phyloP scores from a whole-genome alignment of 2,888 invertebrate genomes.

The Platycheirus rosarum region DNA sequence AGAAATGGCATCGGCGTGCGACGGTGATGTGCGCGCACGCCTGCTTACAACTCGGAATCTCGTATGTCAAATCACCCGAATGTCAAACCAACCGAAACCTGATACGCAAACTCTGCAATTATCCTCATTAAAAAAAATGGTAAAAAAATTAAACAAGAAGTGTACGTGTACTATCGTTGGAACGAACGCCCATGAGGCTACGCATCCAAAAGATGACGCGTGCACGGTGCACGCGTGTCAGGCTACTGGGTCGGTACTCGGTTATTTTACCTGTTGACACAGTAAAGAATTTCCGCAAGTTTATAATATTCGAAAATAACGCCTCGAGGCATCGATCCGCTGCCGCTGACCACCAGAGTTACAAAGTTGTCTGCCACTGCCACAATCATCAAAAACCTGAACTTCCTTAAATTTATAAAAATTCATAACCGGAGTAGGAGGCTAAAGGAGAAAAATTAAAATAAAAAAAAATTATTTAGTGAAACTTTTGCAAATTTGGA shows the following conservation, averaged over 20 bases:
- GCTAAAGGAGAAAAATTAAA: slow-evolving; percentile 3
- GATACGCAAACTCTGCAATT: slow-evolving; percentile 72
- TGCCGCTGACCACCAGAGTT: slow-evolving; percentile 50
- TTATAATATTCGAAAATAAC: slow-evolving; percentile 73
- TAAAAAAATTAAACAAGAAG: slow-evolving; percentile 39
- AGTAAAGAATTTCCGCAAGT: slow-evolving; percentile 70
- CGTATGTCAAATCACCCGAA: slow-evolving; percentile 71
- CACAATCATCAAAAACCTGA: slow-evolving; percentile 57
- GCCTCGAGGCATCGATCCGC: slow-evolving; percentile 67
- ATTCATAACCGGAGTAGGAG: slow-evolving; percentile 38
- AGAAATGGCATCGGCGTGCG: slow-evolving; percentile 34
- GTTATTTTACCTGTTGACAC: slow-evolving; percentile 74
- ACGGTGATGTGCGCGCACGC: slow-evolving; percentile 52
- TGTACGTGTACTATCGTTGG: slow-evolving; percentile 41
- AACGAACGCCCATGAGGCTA: slow-evolving; percentile 53
- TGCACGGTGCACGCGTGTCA: slow-evolving; percentile 73
- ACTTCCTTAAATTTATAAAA: slow-evolving; percentile 44
- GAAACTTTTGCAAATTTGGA: no score
- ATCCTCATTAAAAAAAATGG: slow-evolving; percentile 64
- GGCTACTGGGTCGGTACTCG: slow-evolving; percentile 72
- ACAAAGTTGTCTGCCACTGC: slow-evolving; percentile 51
- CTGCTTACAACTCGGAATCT: slow-evolving; percentile 61
- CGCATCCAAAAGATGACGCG: slow-evolving; percentile 62
- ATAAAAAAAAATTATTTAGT: slow-evolving; percentile 20
- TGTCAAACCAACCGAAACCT: slow-evolving; percentile 73